Evolutionary conservation across 1,140 invertebrate genomes (phyloP), one percentile per base, ranked within the genome.

Genomic region (Meloidogyne exigua): DNA sequence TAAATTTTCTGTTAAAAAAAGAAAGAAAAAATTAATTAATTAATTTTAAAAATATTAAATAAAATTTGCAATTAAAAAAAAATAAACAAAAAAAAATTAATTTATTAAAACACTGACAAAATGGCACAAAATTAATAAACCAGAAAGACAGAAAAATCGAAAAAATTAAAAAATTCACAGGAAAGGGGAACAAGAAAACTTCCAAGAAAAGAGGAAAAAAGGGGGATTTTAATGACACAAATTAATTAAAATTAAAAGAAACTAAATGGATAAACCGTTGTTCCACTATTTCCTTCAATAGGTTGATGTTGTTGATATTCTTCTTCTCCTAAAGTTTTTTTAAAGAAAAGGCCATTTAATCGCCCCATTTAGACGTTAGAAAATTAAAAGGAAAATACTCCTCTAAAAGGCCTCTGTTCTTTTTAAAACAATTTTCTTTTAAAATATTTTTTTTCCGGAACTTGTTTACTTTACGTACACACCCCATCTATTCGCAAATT

Each of bases 91-190:
- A 18, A 18, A 18, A 49, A n/a, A 49, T 49, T 18, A 18, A 18
- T 18, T 49, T 49, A 2, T 49, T 49, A 32, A 57, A 57, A 57
- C 21, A 44, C 7, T 57, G 49, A 57, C 49, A 57, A 57, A 57
- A 57, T 57, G 49, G 49, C 49, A 57, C 49, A 57, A 57, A 57
- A n/a, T n/a, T 21, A 57, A n/a, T 57, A 57, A 57, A 57, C 49
- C 18, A 57, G 5, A 44, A 18, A 49, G 4, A 57, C 13, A 32
- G 7, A 32, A 32, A 32, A 32, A 32, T n/a, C n/a, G n/a, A n/a
- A n/a, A n/a, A n/a, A n/a, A n/a, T n/a, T n/a, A n/a, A n/a, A n/a
- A n/a, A n/a, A n/a, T n/a, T n/a, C 49, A 57, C 49, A 57, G 2
- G 49, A 57, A 57, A 57, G 21, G 4, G 21, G 21, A 18, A 57